These are phyloP conservation scores for Panulirus ornatus DNA, from an alignment of 1,140 invertebrate species.

Conservation along the genomic window DNA sequence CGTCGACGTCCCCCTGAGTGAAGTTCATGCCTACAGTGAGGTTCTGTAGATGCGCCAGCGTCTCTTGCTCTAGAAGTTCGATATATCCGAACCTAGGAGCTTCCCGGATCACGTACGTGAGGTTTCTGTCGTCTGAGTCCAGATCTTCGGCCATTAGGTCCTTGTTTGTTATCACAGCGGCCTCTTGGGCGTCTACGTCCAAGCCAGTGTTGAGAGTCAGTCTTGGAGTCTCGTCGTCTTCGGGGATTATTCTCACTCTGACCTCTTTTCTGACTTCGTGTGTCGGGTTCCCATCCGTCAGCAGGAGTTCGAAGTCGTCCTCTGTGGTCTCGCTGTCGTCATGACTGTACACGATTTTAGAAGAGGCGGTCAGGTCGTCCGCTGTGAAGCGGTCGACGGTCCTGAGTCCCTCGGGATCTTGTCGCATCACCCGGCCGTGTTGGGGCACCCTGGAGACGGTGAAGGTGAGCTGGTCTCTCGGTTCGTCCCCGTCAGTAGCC, in stretches of 20 bases:
- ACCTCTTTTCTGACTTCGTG: conserved; percentile 78
- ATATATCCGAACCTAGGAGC: conserved; percentile 78
- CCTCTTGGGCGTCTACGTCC: conserved; percentile 78
- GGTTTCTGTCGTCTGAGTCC: conserved; percentile 77
- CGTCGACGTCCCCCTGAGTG: conserved; percentile 79
- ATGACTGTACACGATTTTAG: conserved; percentile 79
- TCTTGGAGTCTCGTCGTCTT: conserved; percentile 79
- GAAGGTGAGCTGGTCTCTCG: conserved; percentile 77
- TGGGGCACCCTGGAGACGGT: conserved; percentile 77
- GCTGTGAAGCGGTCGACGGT: conserved; percentile 77
- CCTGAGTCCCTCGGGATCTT: conserved; percentile 76
- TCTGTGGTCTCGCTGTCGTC: conserved; percentile 78
- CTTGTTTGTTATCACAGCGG: conserved; percentile 77
- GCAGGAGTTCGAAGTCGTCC: conserved; percentile 78
- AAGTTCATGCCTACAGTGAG: conserved; percentile 78
- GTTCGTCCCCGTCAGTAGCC: conserved; percentile 78
- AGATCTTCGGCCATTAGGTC: conserved; percentile 78
- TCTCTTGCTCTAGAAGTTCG: conserved; percentile 53
- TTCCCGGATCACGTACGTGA: conserved; percentile 77
- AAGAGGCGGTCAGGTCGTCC: conserved; percentile 77
- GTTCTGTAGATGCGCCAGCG: conserved; percentile 75
- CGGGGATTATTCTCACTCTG: conserved; percentile 78
- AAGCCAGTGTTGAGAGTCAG: conserved; percentile 79
- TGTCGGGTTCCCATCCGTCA: conserved; percentile 77
- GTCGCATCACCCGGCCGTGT: conserved; percentile 78